Conservation (phyloP, 64 coral and sea anemone genomes). For the Montipora capricornis region DNA sequence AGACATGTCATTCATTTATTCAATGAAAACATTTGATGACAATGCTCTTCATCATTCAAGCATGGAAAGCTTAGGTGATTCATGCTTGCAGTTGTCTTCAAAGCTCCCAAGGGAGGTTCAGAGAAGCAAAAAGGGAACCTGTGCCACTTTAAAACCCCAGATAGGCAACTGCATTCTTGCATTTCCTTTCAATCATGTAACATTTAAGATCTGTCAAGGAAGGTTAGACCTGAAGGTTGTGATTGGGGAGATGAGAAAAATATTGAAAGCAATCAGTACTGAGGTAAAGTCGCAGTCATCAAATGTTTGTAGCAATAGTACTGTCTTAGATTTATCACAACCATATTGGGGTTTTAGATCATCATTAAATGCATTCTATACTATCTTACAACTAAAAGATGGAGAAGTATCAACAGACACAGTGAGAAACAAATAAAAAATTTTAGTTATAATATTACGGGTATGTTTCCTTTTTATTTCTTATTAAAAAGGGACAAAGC, state of each 20-base stretch:
- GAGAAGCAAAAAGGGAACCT: not conserved
- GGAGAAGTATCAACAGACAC: not conserved
- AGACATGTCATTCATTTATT: not conserved
- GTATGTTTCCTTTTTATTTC: too few species aligned
- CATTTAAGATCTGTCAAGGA: slow-evolving; percentile 14
- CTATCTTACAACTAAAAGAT: not conserved
- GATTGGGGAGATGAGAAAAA: slow-evolving; percentile 28
- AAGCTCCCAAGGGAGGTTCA: not conserved
- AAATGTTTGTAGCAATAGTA: not conserved
- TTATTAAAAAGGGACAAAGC: too few species aligned
- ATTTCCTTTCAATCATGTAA: slow-evolving; percentile 76
- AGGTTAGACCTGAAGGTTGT: slow-evolving; percentile 22
- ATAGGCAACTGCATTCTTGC: slow-evolving; percentile 75
- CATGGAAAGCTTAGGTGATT: not conserved
- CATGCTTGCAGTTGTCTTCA: not conserved
- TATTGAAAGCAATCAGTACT: slow-evolving; percentile 4
- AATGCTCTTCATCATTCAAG: not conserved
- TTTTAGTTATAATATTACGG: too few species aligned
- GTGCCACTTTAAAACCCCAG: slow-evolving; percentile 34
- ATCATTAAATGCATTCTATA: slow-evolving; percentile 21
- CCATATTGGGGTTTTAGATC: slow-evolving; percentile 51
- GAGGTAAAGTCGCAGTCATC: not conserved
- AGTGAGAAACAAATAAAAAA: not conserved
- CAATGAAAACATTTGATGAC: not conserved
- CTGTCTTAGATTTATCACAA: not conserved